Evolutionary conservation across 1,140 invertebrate species (phyloP).

Genomic region (Bombus terrestris): DNA sequence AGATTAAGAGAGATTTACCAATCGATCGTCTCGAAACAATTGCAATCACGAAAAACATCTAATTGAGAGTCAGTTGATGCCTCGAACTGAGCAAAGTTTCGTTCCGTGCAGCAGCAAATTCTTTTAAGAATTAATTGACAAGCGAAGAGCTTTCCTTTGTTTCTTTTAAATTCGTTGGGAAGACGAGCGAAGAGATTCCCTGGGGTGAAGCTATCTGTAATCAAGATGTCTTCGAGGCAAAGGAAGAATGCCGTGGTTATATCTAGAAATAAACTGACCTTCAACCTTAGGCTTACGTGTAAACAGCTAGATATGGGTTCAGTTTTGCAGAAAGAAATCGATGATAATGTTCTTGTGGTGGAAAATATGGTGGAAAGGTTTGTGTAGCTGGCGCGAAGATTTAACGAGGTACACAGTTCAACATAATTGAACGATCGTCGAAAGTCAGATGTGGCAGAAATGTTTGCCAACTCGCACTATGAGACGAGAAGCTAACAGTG

Average conservation of each 20-base stretch:
- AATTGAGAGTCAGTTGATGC: not conserved
- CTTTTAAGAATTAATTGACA: not conserved
- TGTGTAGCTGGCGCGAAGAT: not conserved
- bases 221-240: not conserved
- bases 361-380: conserved; percentile 13
- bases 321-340: conserved; percentile 41
- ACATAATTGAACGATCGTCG: not conserved
- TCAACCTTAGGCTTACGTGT: conserved; percentile 31
- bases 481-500: not conserved
- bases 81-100: not conserved
- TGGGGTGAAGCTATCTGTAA: not conserved
- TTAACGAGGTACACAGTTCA: conserved; percentile 8
- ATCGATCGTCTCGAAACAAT: not conserved
- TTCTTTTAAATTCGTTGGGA: not conserved
- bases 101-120: not conserved
- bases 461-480: not conserved
- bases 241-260: not conserved
- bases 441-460: not conserved
- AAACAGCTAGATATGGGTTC: conserved; percentile 34
- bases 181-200: not conserved
- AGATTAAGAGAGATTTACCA: not conserved
- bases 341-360: conserved; percentile 8
- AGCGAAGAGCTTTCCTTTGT: not conserved
- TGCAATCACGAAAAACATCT: not conserved
- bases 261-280: conserved; percentile 43